Conservation (phyloP, 2,113 vertebrate species). For the Cebus imitator region DNA sequence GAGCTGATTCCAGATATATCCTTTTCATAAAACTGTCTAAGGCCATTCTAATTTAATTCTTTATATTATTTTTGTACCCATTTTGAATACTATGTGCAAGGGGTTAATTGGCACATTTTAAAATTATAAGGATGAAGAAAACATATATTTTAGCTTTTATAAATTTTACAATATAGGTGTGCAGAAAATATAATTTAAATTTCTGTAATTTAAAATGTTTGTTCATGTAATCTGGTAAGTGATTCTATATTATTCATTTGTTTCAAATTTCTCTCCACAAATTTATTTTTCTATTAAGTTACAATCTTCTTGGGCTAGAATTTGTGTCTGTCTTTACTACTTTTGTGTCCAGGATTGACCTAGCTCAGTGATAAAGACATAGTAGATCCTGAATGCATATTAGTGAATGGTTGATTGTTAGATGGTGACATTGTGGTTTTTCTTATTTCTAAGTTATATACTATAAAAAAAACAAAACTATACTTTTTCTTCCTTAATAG, state of each 20-base stretch:
- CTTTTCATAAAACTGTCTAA: not conserved
- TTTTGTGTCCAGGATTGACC: not conserved
- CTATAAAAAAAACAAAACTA: conserved; percentile 19
- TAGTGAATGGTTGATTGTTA: not conserved
- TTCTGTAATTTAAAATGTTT: not conserved
- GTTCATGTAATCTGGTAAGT: not conserved
- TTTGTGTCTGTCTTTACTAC: not conserved
- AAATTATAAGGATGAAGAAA: not conserved
- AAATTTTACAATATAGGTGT: not conserved
- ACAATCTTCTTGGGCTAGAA: not conserved
- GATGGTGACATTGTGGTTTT: not conserved
- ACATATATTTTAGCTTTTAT: not conserved
- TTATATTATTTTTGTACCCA: not conserved
- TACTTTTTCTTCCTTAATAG: conserved; percentile 43
- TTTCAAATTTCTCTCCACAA: not conserved
- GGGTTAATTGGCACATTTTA: not conserved
- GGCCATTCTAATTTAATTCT: not conserved
- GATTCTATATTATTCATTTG: not conserved
- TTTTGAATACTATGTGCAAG: not conserved
- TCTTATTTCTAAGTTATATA: not conserved
- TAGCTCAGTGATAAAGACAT: not conserved
- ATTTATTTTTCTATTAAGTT: not conserved
- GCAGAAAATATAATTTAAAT: not conserved
- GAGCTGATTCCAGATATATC: not conserved
- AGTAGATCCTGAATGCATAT: not conserved